These are phyloP conservation scores for Hypercompe scribonia DNA, from an alignment of 2,888 invertebrate species.

Conservation along the genomic window DNA sequence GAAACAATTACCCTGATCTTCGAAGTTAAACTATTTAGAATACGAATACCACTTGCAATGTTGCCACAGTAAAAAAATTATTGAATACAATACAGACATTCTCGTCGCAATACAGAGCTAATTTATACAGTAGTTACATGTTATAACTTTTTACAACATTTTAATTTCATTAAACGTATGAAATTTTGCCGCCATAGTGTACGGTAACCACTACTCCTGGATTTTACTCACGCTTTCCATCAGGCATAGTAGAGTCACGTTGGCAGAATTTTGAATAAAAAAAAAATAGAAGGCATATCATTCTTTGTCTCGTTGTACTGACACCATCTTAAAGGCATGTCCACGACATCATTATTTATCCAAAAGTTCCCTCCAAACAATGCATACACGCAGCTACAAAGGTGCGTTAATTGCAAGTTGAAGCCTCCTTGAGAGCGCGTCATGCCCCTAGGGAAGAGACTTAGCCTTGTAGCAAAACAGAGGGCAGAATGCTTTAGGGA, in stretches of 20 bases:
- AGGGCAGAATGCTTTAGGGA: constrained; percentile 3
- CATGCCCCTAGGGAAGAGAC: constrained; percentile 20
- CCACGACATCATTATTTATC: constrained; percentile 14
- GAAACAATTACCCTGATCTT: not conserved
- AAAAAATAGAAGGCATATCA: no score
- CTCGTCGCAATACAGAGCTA: not conserved
- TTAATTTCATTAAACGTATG: no score
- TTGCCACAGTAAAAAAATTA: not conserved
- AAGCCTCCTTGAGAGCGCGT: constrained; percentile 39
- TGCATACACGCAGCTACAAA: constrained; percentile 19
- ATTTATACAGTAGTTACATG: not conserved
- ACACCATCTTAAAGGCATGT: constrained; percentile 5
- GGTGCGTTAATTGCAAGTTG: constrained; percentile 50
- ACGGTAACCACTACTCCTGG: no score
- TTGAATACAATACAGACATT: not conserved
- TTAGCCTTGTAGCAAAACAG: constrained; percentile 11
- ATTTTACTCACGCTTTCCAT: no score
- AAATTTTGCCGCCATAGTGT: no score
- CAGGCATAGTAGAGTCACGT: no score
- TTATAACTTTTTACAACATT: not conserved
- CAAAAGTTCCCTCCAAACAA: constrained; percentile 10
- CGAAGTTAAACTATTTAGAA: not conserved
- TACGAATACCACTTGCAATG: not conserved
- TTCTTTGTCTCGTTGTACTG: not conserved
- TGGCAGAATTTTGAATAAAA: no score